Evolutionary conservation across 2,797 vertebrate genomes (phyloP).

Genomic region (Sternotherus odoratus): DNA sequence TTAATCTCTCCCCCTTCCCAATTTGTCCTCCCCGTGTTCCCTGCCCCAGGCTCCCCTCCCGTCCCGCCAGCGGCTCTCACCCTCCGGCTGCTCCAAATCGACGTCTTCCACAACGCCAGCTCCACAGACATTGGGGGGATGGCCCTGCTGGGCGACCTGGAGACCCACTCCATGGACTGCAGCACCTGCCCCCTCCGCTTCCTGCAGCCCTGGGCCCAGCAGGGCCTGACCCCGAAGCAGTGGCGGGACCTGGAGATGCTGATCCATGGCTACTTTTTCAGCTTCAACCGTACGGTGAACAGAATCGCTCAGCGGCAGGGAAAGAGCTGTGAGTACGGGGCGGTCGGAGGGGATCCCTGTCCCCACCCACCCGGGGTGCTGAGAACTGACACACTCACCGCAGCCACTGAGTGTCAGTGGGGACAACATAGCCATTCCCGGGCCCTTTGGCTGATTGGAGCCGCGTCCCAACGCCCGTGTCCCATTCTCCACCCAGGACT

Average conservation of each 20-base stretch:
- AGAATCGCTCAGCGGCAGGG: neutral
- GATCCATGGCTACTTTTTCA: neutral
- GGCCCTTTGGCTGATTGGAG: too few relatives aligned
- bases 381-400: too few relatives aligned
- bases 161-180: neutral
- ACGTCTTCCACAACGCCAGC: neutral
- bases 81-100: neutral
- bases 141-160: neutral
- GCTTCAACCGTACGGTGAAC: neutral
- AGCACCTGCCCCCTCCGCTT: neutral
- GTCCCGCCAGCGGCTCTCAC: neutral
- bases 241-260: neutral
- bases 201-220: neutral
- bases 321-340: neutral
- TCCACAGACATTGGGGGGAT: neutral
- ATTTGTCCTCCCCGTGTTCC: too few relatives aligned
- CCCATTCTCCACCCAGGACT: too few relatives aligned
- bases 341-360: neutral
- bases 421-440: too few relatives aligned
- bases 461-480: too few relatives aligned
- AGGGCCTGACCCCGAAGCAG: neutral
- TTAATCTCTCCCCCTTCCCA: too few relatives aligned
- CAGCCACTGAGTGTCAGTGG: too few relatives aligned
- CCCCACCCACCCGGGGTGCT: too few relatives aligned
- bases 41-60: neutral